A percentile compares a stretch with the other conserved stretches of the same genome.
phyloP scores from a whole-genome alignment of 2,888 invertebrate genomes.

The Temnothorax ravouxi region DNA sequence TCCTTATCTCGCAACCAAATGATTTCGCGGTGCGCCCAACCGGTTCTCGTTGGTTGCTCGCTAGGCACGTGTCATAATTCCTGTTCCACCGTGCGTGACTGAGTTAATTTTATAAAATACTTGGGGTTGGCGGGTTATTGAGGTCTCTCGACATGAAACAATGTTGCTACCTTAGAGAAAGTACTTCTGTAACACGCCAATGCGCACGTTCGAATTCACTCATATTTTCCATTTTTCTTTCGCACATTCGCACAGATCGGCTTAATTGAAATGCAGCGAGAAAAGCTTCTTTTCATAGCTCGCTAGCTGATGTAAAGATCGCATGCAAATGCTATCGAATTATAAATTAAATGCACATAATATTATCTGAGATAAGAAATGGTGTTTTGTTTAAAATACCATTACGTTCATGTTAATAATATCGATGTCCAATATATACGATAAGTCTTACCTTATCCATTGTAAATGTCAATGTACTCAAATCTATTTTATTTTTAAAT shows the following conservation, averaged over 20 bases:
- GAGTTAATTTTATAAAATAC: conserved; percentile 67
- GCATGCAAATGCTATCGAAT: neutral
- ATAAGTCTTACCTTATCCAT: neutral
- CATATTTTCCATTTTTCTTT: neutral
- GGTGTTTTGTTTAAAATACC: neutral
- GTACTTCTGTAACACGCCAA: conserved; percentile 41
- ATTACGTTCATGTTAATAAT: neutral
- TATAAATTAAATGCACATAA: neutral
- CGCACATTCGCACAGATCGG: neutral
- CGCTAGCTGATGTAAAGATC: neutral
- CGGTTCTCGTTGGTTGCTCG: conserved; percentile 65
- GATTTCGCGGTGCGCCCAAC: conserved; percentile 54
- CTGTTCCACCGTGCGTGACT: conserved; percentile 66
- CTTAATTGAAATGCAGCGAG: neutral
- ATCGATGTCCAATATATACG: neutral
- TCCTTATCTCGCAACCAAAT: conserved; percentile 50
- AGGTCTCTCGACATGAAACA: conserved; percentile 25
- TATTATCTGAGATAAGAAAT: neutral
- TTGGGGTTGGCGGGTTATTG: conserved; percentile 20
- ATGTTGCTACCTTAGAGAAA: conserved; percentile 42
- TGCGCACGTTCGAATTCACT: conserved; percentile 17
- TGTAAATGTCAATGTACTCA: neutral
- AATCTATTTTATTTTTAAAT: neutral
- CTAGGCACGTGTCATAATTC: conserved; percentile 70
- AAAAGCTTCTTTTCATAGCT: neutral